phyloP scores from a whole-genome alignment of 2,113 vertebrate genomes.

The Ciconia maguari region DNA sequence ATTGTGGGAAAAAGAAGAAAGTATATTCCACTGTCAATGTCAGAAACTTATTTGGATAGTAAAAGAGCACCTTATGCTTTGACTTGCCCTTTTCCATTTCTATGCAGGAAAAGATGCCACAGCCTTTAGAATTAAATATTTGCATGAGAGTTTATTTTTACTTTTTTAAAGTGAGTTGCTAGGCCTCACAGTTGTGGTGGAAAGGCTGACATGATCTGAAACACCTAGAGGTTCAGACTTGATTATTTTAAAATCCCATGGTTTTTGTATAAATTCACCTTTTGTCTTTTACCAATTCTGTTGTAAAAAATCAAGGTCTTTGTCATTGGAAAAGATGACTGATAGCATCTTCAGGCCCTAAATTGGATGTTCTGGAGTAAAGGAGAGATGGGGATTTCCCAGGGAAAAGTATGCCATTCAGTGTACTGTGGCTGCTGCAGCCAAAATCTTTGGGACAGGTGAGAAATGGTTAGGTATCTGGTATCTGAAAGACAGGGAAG shows the following conservation, averaged over 20 bases:
- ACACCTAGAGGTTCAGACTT: neutral
- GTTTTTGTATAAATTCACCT: neutral
- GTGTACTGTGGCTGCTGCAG: neutral
- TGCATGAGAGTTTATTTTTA: neutral
- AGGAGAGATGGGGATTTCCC: neutral
- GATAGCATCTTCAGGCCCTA: neutral
- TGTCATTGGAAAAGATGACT: neutral
- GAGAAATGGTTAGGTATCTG: neutral
- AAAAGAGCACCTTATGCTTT: neutral
- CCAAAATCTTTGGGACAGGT: neutral
- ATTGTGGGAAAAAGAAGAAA: neutral
- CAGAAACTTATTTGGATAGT: neutral
- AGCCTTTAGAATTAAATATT: neutral
- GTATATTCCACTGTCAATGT: neutral
- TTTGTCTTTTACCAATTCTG: neutral
- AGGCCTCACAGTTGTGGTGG: neutral
- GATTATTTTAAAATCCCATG: neutral
- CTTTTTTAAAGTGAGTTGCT: neutral
- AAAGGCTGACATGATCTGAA: neutral
- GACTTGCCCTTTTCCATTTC: neutral
- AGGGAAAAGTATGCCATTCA: neutral
- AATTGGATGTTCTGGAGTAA: neutral
- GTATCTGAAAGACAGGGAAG: neutral
- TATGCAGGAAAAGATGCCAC: neutral
- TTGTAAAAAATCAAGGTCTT: neutral